Conservation (phyloP, 2,797 vertebrate genomes). For the Decapterus maruadsi region DNA sequence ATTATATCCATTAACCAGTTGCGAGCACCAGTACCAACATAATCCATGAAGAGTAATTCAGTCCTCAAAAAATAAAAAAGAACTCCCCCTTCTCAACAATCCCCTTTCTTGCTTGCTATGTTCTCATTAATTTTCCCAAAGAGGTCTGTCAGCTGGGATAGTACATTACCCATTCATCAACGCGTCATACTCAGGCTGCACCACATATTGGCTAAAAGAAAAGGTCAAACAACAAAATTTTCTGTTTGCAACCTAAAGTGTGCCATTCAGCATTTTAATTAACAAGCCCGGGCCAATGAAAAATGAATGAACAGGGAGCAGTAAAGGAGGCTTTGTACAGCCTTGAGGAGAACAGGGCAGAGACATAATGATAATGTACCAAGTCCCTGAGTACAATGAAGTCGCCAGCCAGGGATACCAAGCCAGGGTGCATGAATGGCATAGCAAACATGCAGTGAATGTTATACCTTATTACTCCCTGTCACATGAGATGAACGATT, state of each 20-base stretch:
- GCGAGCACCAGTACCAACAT: conserved; percentile 32
- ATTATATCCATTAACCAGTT: conserved; percentile 64
- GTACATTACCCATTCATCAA: conserved; percentile 81
- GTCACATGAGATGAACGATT: conserved; percentile 57
- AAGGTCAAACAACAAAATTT: conserved; percentile 82
- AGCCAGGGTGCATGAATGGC: conserved; percentile 53
- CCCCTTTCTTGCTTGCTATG: conserved; percentile 54
- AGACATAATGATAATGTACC: conserved; percentile 74
- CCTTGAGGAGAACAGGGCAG: conserved; percentile 73
- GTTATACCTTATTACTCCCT: conserved; percentile 49
- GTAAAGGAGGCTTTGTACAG: conserved; percentile 65
- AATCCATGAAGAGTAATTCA: conserved; percentile 50
- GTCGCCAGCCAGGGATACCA: conserved; percentile 48
- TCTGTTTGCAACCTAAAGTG: conserved; percentile 80
- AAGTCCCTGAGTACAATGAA: conserved; percentile 63
- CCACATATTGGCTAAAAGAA: conserved; percentile 73
- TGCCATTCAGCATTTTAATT: conserved; percentile 85
- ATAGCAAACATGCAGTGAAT: conserved; percentile 52
- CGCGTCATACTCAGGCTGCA: conserved; percentile 59
- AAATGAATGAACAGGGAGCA: conserved; percentile 73
- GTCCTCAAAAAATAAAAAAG: conserved; percentile 32
- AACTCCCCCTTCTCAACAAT: conserved; percentile 41
- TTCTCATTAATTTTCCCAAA: conserved; percentile 81
- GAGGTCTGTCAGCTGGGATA: conserved; percentile 76
- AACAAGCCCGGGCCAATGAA: conserved; percentile 71